phyloP scores from a whole-genome alignment of 2,797 vertebrate species.

The Gadopsis marmoratus region DNA sequence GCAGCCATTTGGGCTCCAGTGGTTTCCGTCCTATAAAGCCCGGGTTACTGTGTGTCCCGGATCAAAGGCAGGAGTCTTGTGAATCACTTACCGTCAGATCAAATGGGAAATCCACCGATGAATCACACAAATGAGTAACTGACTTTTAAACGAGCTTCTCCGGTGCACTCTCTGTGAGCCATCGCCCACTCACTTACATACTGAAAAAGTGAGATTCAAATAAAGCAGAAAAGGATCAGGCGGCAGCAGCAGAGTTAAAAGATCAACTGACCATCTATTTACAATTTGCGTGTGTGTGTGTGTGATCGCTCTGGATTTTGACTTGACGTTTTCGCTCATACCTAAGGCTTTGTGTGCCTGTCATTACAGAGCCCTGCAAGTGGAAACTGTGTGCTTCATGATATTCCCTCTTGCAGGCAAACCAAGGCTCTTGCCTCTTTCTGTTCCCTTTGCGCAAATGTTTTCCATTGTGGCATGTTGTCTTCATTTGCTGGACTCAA shows the following conservation, averaged over 20 bases:
- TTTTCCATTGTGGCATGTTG: conserved; percentile 76
- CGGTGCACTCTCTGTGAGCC: conserved; percentile 7
- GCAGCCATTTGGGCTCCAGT: conserved; percentile 5
- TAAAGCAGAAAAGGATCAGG: conserved; percentile 18
- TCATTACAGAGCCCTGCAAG: conserved; percentile 64
- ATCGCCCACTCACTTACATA: conserved; percentile 40
- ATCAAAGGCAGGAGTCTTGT: conserved; percentile 48
- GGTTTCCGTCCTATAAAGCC: conserved; percentile 28
- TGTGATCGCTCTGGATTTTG: conserved; percentile 42
- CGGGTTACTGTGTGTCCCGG: background rate
- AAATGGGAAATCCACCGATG: conserved; percentile 77
- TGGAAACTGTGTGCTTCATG: conserved; percentile 77
- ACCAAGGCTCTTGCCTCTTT: conserved; percentile 55
- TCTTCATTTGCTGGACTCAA: conserved; percentile 70
- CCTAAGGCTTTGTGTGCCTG: conserved; percentile 53
- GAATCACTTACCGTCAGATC: conserved; percentile 73
- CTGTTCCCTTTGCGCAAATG: conserved; percentile 59
- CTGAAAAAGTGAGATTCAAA: conserved; percentile 40
- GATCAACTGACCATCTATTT: conserved; percentile 63
- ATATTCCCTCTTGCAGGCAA: conserved; percentile 65
- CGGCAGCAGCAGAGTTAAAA: conserved; percentile 23
- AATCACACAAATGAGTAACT: conserved; percentile 76
- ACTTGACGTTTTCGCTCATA: conserved; percentile 32
- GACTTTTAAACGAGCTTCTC: conserved; percentile 54
- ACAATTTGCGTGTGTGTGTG: conserved; percentile 29